phyloP scores from a whole-genome alignment of 2,113 vertebrate species.

The Bungarus multicinctus region DNA sequence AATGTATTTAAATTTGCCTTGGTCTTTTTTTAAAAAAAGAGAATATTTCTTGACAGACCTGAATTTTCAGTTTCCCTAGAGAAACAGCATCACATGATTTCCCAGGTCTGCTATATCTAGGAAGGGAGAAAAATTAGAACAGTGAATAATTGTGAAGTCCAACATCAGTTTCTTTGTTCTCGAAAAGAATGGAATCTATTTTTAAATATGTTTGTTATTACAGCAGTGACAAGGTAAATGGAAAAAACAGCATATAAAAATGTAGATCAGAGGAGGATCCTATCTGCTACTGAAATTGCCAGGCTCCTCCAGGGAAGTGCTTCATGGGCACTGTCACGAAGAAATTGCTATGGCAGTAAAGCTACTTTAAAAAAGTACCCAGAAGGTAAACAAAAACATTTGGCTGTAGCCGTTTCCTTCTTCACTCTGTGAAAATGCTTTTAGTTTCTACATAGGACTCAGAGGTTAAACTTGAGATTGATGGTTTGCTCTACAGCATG shows the following conservation, averaged over 20 bases:
- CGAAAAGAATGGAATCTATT: not conserved
- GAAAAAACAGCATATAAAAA: slow-evolving; percentile 12
- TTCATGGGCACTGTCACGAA: not conserved
- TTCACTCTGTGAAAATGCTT: not conserved
- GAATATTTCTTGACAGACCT: slow-evolving; percentile 63
- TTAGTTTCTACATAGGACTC: not conserved
- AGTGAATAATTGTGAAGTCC: not conserved
- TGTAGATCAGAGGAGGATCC: not conserved
- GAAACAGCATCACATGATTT: slow-evolving; percentile 60
- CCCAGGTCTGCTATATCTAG: slow-evolving; percentile 43
- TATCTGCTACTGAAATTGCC: not conserved
- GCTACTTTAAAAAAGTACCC: not conserved
- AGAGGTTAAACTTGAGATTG: not conserved
- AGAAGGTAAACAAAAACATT: not conserved
- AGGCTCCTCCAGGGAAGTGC: not conserved
- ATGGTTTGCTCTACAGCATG: not conserved
- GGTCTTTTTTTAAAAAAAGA: slow-evolving; percentile 33
- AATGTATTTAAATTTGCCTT: slow-evolving; percentile 63
- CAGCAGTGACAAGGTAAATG: slow-evolving; percentile 10
- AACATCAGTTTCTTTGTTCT: not conserved
- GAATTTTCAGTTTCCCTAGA: slow-evolving; percentile 49
- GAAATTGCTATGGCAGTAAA: not conserved
- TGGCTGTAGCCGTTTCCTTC: not conserved
- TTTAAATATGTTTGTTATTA: slow-evolving; percentile 5
- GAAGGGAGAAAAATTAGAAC: not conserved